Base-by-base conservation (phyloP, 2,888 invertebrate genomes). In the Tolmerus cingulatus region DNA sequence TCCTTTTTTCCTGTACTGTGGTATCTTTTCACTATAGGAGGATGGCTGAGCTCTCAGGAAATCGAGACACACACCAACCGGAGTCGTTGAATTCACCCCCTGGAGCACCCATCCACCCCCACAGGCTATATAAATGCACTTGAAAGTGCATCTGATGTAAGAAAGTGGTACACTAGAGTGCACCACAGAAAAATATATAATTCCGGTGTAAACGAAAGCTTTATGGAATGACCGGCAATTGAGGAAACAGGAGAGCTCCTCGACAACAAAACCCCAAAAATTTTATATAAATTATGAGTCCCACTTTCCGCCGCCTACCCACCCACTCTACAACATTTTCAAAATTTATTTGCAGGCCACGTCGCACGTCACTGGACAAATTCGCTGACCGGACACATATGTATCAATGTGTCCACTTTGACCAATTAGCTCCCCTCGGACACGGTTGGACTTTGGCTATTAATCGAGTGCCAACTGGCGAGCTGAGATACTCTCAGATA, bases 141-240 rank as follows among this genome's bases (percentile, higher is more conserved):
- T 27, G 78, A 46, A 37, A 78, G 23, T 43, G 43, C 46, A 78
- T 0, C 37, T 78, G 46, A 46, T 78, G 23, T 78, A 78, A 78
- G 78, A 78, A 78, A 78, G 78, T 78, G 27, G 27, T 34, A 16
- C 76, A 37, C 34, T 19, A 76, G 40, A 76, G 27, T 16, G n/a
- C 34, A 40, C 37, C 37, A 34, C 14, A 19, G 30, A 34, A 46
- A 78, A 46, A 78, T 78, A 46, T 78, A 78, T 43, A 43, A 66
- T 78, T 78, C 78, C 46, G 23, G 78, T 78, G 78, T 46, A 78
- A 78, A 23, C 78, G 78, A 78, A 78, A 78, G 78, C 46, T 78
- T 78, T 78, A 78, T 78, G 78, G 40, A 78, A 51, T 51, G 51
- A 51, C 19, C 40, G 43, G 78, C 78, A 78, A 46, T 78, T 78